Conservation (phyloP, 2,888 invertebrate genomes). For the Sphaeridia pumilis region DNA sequence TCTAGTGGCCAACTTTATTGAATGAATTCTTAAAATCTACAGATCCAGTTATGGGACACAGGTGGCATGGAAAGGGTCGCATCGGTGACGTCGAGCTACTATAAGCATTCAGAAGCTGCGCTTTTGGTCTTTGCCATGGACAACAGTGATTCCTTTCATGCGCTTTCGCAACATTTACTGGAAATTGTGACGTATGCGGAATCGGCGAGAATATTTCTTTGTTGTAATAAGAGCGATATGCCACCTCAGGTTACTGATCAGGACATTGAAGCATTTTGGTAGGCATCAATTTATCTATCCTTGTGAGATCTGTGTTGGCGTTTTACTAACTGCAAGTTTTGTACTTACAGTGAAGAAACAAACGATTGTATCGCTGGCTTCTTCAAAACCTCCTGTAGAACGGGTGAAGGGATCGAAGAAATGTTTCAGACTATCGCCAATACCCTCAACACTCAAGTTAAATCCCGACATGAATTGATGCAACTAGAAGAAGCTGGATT, state of each 20-base stretch:
- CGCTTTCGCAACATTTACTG: conserved; percentile 78
- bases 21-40: no score
- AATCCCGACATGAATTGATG: conserved; percentile 19
- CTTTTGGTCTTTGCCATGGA: conserved; percentile 82
- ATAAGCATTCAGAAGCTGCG: conserved; percentile 90
- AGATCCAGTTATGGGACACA: conserved; percentile 93
- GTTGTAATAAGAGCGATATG: conserved; percentile 81
- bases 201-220: conserved; percentile 87
- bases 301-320: no score
- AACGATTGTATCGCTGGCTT: conserved; percentile 42
- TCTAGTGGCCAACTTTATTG: no score
- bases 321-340: not conserved
- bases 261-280: conserved; percentile 30
- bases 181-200: conserved; percentile 86
- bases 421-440: conserved; percentile 83
- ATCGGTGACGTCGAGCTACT: conserved; percentile 87
- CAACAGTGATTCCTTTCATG: conserved; percentile 83
- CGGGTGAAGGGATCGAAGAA: conserved; percentile 69
- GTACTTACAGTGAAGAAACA: conserved; percentile 11
- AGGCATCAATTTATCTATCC: not conserved
- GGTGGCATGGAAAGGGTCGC: conserved; percentile 92
- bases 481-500: conserved; percentile 19
- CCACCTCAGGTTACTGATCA: conserved; percentile 44
- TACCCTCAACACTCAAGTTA: conserved; percentile 44
- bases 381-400: conserved; percentile 82